Conservation (phyloP, 1,140 invertebrate species). For the Bombus vancouverensis region DNA sequence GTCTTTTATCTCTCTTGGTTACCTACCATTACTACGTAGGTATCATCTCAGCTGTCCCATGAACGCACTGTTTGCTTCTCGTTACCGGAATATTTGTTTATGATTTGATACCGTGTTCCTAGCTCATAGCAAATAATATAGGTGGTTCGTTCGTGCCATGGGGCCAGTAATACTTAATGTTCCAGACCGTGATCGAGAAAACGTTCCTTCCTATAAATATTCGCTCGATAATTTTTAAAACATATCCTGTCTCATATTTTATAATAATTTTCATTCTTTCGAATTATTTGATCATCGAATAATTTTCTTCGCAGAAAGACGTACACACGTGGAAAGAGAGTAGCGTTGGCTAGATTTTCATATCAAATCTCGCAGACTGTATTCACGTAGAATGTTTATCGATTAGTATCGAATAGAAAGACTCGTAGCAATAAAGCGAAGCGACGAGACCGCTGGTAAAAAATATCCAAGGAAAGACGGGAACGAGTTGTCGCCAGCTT, state of each 20-base stretch:
- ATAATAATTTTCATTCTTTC: neutral
- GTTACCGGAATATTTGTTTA: slow-evolving; percentile 72
- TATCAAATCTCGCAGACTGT: neutral
- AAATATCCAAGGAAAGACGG: neutral
- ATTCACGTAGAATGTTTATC: neutral
- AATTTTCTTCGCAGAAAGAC: no score
- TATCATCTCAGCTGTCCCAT: slow-evolving; percentile 21
- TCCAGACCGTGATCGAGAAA: neutral
- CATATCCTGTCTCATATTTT: neutral
- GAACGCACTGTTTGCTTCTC: slow-evolving; percentile 68
- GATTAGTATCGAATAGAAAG: neutral
- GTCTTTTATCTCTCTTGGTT: slow-evolving; percentile 39
- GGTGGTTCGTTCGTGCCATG: neutral
- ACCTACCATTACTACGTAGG: slow-evolving; percentile 46
- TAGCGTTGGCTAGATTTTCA: no score
- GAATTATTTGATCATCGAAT: no score
- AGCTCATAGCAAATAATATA: slow-evolving; percentile 57
- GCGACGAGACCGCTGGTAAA: neutral
- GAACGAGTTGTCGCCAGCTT: neutral
- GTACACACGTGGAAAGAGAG: no score
- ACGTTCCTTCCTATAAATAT: neutral
- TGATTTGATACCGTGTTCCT: slow-evolving; percentile 66
- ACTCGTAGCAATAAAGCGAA: neutral
- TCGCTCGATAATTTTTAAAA: neutral
- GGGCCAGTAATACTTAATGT: neutral